Percentiles rank a stretch among this genome's conserved stretches.
Evolutionary conservation across 2,113 vertebrate genomes (phyloP).

Genomic region (Coptodon rendalli): DNA sequence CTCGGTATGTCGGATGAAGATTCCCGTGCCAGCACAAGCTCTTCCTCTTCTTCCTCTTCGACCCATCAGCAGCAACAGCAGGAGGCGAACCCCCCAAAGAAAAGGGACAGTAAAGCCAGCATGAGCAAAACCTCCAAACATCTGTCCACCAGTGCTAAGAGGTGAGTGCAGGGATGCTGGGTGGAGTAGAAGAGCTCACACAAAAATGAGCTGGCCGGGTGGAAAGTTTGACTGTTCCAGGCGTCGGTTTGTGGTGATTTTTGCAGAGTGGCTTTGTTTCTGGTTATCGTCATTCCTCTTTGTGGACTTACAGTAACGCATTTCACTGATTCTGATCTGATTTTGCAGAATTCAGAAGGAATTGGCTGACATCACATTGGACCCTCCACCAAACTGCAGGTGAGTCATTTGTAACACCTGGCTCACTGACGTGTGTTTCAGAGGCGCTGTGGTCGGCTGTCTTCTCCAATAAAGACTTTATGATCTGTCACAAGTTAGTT

Average conservation of each 20-base stretch:
- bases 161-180: slow-evolving; percentile 59
- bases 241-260: not conserved
- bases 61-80: slow-evolving; percentile 79
- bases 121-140: slow-evolving; percentile 98
- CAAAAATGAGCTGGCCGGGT: not conserved
- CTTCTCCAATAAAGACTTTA: not conserved
- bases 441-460: not conserved
- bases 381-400: slow-evolving; percentile 98
- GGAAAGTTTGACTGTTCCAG: not conserved
- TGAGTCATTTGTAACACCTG: slow-evolving; percentile 9
- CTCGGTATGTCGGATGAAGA: slow-evolving; percentile 98
- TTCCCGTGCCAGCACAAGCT: slow-evolving; percentile 95
- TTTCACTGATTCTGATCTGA: not conserved
- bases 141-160: slow-evolving; percentile 94
- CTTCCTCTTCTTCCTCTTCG: slow-evolving; percentile 83
- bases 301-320: not conserved
- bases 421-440: not conserved
- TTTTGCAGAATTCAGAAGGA: slow-evolving; percentile 93
- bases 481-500: not conserved
- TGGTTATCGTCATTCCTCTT: not conserved
- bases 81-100: slow-evolving; percentile 81
- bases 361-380: slow-evolving; percentile 93
- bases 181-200: not conserved
- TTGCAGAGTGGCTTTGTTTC: not conserved
- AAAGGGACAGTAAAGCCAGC: slow-evolving; percentile 92